phyloP scores from a whole-genome alignment of 2,888 invertebrate species.

The Drosophila mayaguana region DNA sequence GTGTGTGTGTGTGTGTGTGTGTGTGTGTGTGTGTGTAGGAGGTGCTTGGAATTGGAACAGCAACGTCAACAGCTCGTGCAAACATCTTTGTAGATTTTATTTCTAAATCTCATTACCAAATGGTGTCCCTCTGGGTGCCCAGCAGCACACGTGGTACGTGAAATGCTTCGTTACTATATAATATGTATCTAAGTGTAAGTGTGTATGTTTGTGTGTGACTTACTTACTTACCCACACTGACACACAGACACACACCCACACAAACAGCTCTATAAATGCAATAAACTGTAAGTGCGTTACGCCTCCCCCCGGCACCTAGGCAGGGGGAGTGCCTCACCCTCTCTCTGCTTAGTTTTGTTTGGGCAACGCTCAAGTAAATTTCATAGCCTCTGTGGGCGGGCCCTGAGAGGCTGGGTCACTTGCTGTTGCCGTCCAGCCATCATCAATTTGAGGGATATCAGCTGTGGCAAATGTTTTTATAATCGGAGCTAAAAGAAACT shows the following conservation, averaged over 20 bases:
- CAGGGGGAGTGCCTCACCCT: background rate
- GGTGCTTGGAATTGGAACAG: slow-evolving; percentile 24
- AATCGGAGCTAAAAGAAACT: slow-evolving; percentile 53
- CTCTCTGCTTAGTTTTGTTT: slow-evolving; percentile 32
- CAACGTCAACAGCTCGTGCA: slow-evolving; percentile 77
- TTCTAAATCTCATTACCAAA: slow-evolving; percentile 81
- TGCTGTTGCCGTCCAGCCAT: slow-evolving; percentile 27
- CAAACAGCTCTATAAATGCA: slow-evolving; percentile 66
- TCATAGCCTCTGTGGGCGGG: slow-evolving; percentile 13
- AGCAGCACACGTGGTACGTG: slow-evolving; percentile 44
- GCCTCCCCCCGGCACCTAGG: slow-evolving; percentile 4
- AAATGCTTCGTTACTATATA: slow-evolving; percentile 15
- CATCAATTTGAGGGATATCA: slow-evolving; percentile 70
- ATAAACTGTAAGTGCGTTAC: slow-evolving; percentile 77
- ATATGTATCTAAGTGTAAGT: slow-evolving; percentile 10
- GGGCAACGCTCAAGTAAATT: slow-evolving; percentile 30
- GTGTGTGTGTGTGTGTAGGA: slow-evolving; percentile 9
- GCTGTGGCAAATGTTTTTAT: slow-evolving; percentile 77
- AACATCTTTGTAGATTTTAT: slow-evolving; percentile 81
- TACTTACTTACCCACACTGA: slow-evolving; percentile 44
- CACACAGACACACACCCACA: background rate
- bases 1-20: slow-evolving; percentile 7
- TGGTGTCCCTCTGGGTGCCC: slow-evolving; percentile 73
- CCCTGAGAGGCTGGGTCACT: background rate
- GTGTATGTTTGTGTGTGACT: slow-evolving; percentile 32